Percentiles rank a stretch among this genome's conserved stretches.
These are phyloP conservation scores for Galago senegalensis DNA, from an alignment of 2,797 vertebrate species.

Conservation along the genomic window DNA sequence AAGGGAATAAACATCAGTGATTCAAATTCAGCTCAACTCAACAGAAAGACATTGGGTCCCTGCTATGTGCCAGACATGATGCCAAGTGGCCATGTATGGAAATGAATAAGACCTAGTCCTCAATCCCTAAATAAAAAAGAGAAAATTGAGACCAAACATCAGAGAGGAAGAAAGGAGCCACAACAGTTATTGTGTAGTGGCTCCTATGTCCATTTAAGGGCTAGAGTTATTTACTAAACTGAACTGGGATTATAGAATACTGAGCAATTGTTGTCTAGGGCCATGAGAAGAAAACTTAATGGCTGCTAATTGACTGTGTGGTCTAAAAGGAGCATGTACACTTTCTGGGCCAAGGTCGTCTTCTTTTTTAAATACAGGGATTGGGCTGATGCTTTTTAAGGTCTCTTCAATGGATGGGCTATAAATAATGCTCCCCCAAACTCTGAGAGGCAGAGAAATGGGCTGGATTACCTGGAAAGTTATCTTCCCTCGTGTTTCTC, in stretches of 20 bases:
- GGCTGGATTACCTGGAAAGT: neutral
- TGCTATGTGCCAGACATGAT: neutral
- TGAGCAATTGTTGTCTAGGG: neutral
- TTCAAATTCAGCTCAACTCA: conserved; percentile 21
- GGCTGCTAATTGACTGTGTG: conserved; percentile 59
- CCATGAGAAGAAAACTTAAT: conserved; percentile 62
- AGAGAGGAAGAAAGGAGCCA: neutral
- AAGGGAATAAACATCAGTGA: neutral
- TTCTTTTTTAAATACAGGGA: conserved; percentile 9
- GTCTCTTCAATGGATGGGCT: conserved; percentile 23
- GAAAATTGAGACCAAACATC: neutral
- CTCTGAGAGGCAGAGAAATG: neutral
- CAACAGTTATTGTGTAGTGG: neutral
- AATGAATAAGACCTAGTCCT: neutral
- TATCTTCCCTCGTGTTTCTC: conserved; percentile 1
- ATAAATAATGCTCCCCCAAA: neutral
- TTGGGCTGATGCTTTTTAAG: conserved; percentile 3
- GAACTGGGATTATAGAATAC: neutral
- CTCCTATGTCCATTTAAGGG: neutral
- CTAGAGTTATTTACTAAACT: conserved; percentile 47
- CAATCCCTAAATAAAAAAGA: neutral
- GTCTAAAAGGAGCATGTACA: neutral
- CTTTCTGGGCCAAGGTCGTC: conserved; percentile 36
- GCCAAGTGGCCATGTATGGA: neutral
- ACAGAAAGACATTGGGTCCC: neutral